Evolutionary conservation across 2,113 vertebrate genomes (phyloP).

Genomic region (Entosphenus tridentatus): DNA sequence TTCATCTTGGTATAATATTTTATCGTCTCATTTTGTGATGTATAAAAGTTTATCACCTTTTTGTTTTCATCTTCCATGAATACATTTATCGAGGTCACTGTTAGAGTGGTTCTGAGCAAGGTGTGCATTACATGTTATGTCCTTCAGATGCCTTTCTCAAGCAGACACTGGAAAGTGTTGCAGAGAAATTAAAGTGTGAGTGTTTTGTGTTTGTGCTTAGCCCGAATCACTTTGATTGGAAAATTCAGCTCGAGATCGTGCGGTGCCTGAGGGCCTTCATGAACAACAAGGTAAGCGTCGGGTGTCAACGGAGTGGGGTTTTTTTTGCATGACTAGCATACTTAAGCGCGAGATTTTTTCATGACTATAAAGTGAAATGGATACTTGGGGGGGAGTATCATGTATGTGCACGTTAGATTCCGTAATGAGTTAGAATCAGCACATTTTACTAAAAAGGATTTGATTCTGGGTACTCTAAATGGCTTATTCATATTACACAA

Average conservation of each 20-base stretch:
- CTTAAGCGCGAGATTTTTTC: neutral
- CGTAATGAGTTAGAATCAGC: no score
- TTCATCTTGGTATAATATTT: neutral
- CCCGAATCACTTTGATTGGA: conserved; percentile 1
- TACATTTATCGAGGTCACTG: neutral
- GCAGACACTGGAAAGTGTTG: neutral
- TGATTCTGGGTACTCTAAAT: no score
- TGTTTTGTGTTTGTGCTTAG: neutral
- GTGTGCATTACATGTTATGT: neutral
- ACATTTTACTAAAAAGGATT: no score
- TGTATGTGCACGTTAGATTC: no score
- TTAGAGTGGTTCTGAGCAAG: neutral
- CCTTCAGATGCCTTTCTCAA: neutral
- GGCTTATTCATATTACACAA: no score
- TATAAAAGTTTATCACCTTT: neutral
- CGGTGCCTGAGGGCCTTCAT: conserved; percentile 1
- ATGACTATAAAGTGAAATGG: no score
- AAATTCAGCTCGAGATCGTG: conserved; percentile 2
- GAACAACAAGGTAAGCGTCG: neutral
- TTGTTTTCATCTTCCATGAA: neutral
- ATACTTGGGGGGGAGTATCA: no score
- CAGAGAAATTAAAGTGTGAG: neutral
- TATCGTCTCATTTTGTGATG: neutral
- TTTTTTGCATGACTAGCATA: neutral
- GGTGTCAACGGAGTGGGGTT: neutral